Evolutionary conservation across 2,113 vertebrate genomes (phyloP).

Genomic region (Taxidea taxus): DNA sequence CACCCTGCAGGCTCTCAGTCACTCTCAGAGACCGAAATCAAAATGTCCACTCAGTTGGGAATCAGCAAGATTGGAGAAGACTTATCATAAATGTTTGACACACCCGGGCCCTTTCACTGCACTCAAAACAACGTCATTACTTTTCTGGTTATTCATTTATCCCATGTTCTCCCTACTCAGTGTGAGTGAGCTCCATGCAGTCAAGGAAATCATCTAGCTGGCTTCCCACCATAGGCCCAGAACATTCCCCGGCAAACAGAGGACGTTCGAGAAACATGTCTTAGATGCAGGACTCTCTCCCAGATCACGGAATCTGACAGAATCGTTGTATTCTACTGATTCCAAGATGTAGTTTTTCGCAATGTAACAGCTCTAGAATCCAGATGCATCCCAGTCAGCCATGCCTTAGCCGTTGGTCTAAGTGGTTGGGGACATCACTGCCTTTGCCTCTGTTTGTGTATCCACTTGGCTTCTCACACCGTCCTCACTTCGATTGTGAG

Average conservation of each 20-base stretch:
- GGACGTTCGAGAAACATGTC: not conserved
- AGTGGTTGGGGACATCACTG: accelerated
- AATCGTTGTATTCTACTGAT: not conserved
- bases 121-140: not conserved
- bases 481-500: not conserved
- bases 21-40: not conserved
- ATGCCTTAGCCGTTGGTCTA: not conserved
- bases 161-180: not conserved
- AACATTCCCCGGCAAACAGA: not conserved
- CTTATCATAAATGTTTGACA: accelerated
- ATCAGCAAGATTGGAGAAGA: not conserved
- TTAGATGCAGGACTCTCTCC: not conserved
- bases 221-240: not conserved
- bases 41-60: not conserved
- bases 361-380: not conserved
- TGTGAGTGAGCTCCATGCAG: not conserved
- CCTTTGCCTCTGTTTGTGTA: accelerated
- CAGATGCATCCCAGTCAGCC: too few relatives aligned
- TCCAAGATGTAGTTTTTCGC: not conserved
- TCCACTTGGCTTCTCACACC: not conserved
- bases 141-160: not conserved
- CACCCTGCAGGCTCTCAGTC: not conserved
- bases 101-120: not conserved
- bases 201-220: not conserved
- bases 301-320: not conserved